These are phyloP conservation scores for Petrolisthes manimaculis DNA, from an alignment of 2,888 invertebrate genomes.

Conservation along the genomic window DNA sequence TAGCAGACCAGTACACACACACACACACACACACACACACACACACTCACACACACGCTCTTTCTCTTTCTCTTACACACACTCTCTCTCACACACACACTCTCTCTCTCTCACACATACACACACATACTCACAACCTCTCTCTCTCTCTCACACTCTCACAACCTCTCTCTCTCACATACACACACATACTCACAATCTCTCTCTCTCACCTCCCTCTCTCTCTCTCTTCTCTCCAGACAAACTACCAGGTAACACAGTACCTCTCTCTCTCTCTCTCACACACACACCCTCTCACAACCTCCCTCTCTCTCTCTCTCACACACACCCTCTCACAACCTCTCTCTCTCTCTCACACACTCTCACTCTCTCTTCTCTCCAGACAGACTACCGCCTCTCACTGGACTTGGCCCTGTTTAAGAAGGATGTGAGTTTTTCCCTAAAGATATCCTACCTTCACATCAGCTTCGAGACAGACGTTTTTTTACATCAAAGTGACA, in stretches of 20 bases:
- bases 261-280: neutral
- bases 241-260: neutral
- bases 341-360: neutral
- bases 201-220: too few relatives aligned
- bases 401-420: slow-evolving; percentile 38
- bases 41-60: neutral
- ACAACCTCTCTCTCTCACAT: neutral
- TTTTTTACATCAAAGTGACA: slow-evolving; percentile 43
- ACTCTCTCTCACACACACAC: slow-evolving; percentile 14
- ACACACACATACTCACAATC: neutral
- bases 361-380: too few relatives aligned
- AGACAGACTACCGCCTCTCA: slow-evolving; percentile 49
- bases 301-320: neutral
- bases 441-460: slow-evolving; percentile 53
- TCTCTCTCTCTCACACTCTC: slow-evolving; percentile 14
- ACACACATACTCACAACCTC: slow-evolving; percentile 22
- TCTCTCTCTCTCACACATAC: slow-evolving; percentile 12
- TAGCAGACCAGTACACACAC: too few relatives aligned
- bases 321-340: neutral
- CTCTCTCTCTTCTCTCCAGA: neutral
- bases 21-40: neutral
- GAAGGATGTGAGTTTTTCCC: slow-evolving; percentile 33
- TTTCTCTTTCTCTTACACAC: neutral
- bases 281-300: neutral
- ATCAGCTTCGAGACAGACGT: slow-evolving; percentile 56